These are phyloP conservation scores for Sphaerophoria rueppellii DNA, from an alignment of 2,888 invertebrate species.

Conservation along the genomic window DNA sequence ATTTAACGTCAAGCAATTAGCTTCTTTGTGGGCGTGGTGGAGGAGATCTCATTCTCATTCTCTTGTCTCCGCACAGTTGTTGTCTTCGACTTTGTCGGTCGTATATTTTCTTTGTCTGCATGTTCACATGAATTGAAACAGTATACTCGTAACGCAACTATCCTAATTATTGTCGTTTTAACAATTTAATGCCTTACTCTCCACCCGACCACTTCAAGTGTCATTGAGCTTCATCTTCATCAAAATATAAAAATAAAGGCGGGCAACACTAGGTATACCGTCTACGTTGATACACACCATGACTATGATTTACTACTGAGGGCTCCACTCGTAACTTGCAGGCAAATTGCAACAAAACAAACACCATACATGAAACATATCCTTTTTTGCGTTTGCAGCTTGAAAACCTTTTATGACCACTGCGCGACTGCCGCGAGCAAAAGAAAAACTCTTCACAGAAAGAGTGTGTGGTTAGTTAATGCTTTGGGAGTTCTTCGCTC, in stretches of 20 bases:
- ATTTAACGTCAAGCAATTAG: constrained; percentile 37
- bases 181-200: constrained; percentile 56
- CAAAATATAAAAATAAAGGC: constrained; percentile 1
- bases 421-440: constrained; percentile 10
- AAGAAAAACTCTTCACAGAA: neutral
- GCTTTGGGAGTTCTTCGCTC: constrained; percentile 49
- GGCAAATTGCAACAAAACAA: constrained; percentile 63
- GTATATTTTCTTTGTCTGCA: constrained; percentile 17
- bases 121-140: constrained; percentile 42
- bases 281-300: neutral
- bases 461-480: constrained; percentile 40
- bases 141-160: constrained; percentile 43
- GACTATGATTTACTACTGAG: neutral
- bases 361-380: constrained; percentile 29
- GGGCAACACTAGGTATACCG: neutral
- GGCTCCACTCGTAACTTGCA: constrained; percentile 35
- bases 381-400: constrained; percentile 9
- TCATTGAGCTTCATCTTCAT: constrained; percentile 38
- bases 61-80: neutral
- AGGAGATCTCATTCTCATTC: constrained; percentile 8
- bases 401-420: constrained; percentile 32
- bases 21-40: constrained; percentile 29
- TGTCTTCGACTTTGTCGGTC: constrained; percentile 11
- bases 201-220: constrained; percentile 8
- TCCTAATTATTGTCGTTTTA: constrained; percentile 67